Evolutionary conservation across 1,140 invertebrate genomes (phyloP).

Genomic region (Drosophila santomea): DNA sequence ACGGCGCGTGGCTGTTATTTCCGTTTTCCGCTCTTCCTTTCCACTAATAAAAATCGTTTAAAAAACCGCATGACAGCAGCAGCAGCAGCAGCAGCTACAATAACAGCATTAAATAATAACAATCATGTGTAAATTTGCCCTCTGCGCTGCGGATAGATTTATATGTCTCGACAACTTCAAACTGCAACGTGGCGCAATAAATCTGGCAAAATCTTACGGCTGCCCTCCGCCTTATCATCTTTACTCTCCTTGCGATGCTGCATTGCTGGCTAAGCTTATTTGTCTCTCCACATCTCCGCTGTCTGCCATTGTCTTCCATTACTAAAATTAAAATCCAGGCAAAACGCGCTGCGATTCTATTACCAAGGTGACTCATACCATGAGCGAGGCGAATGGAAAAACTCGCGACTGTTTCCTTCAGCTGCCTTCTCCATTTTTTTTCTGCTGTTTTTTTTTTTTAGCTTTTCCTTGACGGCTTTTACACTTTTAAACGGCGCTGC

Average conservation of each 20-base stretch:
- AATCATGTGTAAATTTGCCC: constrained; percentile 73
- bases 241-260: constrained; percentile 18
- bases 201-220: constrained; percentile 45
- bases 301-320: constrained; percentile 75
- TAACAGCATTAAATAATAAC: constrained; percentile 77
- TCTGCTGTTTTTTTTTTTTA: constrained; percentile 22
- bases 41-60: constrained; percentile 82
- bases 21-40: constrained; percentile 71
- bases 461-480: constrained; percentile 71
- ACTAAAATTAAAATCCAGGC: constrained; percentile 79
- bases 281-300: constrained; percentile 48
- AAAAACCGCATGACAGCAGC: constrained; percentile 72
- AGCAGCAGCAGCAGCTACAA: constrained; percentile 33
- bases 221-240: constrained; percentile 1
- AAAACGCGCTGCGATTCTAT: constrained; percentile 75
- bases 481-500: constrained; percentile 77
- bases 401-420: constrained; percentile 39
- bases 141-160: constrained; percentile 54
- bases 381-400: not conserved
- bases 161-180: constrained; percentile 73
- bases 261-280: constrained; percentile 69
- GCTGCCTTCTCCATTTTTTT: constrained; percentile 21
- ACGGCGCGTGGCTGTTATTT: constrained; percentile 80
- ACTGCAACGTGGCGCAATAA: constrained; percentile 77
- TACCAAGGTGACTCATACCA: constrained; percentile 76